Evolutionary conservation across 2,797 vertebrate species (phyloP).

Genomic region (Coregonus ussuriensis): DNA sequence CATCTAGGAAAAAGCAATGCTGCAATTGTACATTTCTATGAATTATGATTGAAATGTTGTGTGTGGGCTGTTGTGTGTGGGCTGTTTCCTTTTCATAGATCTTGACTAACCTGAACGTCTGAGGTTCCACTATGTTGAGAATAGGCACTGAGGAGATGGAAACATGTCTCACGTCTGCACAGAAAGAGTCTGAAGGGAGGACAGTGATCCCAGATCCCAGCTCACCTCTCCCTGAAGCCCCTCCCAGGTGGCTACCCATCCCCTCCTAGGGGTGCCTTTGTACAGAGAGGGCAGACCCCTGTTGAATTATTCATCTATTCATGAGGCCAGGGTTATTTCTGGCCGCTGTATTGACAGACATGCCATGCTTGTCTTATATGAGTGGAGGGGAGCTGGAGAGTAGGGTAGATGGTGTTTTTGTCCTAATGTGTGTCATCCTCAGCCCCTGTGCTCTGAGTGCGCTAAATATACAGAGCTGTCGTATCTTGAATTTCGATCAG

Average conservation of each 20-base stretch:
- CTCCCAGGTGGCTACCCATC: neutral
- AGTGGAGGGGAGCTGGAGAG: neutral
- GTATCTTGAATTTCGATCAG: neutral
- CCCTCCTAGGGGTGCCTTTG: conserved; percentile 24
- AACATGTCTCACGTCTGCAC: neutral
- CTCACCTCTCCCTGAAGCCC: neutral
- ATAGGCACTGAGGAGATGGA: neutral
- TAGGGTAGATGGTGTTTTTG: neutral
- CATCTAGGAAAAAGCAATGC: neutral
- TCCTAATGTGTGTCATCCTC: neutral
- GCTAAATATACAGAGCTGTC: neutral
- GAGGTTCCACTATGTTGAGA: neutral
- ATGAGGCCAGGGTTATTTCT: conserved; percentile 31
- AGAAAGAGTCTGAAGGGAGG: neutral
- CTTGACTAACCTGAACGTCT: neutral
- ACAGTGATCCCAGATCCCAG: neutral
- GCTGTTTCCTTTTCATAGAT: neutral
- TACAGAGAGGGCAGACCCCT: conserved; percentile 20
- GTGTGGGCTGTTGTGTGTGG: neutral
- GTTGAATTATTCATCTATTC: conserved; percentile 33
- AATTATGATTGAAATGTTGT: neutral
- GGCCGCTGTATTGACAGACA: conserved; percentile 29
- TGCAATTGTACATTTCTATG: neutral
- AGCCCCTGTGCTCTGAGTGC: neutral
- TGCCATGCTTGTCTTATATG: conserved; percentile 9